Evolutionary conservation across 2,113 vertebrate genomes (phyloP).

Genomic region (Gambusia affinis): DNA sequence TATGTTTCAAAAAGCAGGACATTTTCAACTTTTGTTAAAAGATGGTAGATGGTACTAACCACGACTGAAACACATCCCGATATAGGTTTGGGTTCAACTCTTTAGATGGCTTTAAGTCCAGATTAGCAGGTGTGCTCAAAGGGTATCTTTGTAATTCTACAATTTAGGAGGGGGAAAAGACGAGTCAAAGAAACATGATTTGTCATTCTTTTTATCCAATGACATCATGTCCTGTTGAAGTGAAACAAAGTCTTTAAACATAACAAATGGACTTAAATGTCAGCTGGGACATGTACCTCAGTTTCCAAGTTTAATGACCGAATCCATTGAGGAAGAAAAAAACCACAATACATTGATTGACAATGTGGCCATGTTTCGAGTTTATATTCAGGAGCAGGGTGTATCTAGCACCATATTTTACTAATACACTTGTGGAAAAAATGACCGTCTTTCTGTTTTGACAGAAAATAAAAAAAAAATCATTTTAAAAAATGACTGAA

Average conservation of each 20-base stretch:
- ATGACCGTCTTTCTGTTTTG: slow-evolving; percentile 62
- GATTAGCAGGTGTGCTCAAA: slow-evolving; percentile 39
- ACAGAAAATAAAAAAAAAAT: slow-evolving; percentile 71
- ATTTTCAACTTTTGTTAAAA: not conserved
- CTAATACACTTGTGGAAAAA: slow-evolving; percentile 68
- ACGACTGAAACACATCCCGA: slow-evolving; percentile 1
- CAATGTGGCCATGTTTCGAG: slow-evolving; percentile 37
- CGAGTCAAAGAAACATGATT: slow-evolving; percentile 41
- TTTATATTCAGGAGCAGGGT: slow-evolving; percentile 27
- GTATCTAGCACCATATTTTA: slow-evolving; percentile 47
- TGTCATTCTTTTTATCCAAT: slow-evolving; percentile 51
- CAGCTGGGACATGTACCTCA: slow-evolving; percentile 32
- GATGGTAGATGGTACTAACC: not conserved
- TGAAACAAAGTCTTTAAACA: slow-evolving; percentile 71
- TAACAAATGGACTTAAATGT: slow-evolving; percentile 65
- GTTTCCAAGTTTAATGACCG: slow-evolving; percentile 52
- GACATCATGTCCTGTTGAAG: slow-evolving; percentile 73
- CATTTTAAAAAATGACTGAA: slow-evolving; percentile 40
- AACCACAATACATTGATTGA: slow-evolving; percentile 9
- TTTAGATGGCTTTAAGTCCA: slow-evolving; percentile 20
- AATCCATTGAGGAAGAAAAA: slow-evolving; percentile 35
- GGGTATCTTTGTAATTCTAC: slow-evolving; percentile 6
- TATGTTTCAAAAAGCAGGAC: not conserved
- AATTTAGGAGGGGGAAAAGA: slow-evolving; percentile 39
- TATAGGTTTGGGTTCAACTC: slow-evolving; percentile 12